Conservation (phyloP, 2,888 invertebrate genomes). For the Cylloceria caligata region DNA sequence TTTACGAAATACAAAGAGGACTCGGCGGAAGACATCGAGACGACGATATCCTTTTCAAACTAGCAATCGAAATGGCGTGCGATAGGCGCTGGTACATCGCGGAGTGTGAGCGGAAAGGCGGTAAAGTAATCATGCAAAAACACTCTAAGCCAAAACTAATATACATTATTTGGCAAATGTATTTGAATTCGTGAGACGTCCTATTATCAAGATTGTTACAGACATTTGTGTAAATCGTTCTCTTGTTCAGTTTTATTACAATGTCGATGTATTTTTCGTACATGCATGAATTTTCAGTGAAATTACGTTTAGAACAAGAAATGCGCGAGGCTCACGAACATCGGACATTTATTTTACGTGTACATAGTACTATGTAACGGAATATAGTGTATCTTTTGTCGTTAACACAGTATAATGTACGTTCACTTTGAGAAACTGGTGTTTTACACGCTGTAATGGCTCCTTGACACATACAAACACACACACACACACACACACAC, state of each 20-base stretch:
- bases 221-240: constrained; percentile 30
- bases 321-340: constrained; percentile 10
- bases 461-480: constrained; percentile 10
- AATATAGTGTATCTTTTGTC: constrained; percentile 18
- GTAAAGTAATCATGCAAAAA: constrained; percentile 32
- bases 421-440: constrained; percentile 13
- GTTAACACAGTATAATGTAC: constrained; percentile 15
- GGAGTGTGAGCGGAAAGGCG: constrained; percentile 9
- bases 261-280: constrained; percentile 4
- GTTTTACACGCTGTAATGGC: constrained; percentile 14
- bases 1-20: background rate
- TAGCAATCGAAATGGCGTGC: background rate
- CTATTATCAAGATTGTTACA: background rate
- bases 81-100: background rate
- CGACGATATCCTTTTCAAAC: constrained; percentile 21
- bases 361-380: constrained; percentile 13
- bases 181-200: background rate
- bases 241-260: background rate
- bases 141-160: constrained; percentile 28
- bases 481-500: constrained; percentile 6
- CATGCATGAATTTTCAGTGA: constrained; percentile 23
- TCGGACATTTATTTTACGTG: constrained; percentile 19
- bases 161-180: constrained; percentile 7
- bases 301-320: background rate
- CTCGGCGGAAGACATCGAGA: constrained; percentile 8